Evolutionary conservation across 1,140 invertebrate species (phyloP).

Genomic region (Euwallacea fornicatus): DNA sequence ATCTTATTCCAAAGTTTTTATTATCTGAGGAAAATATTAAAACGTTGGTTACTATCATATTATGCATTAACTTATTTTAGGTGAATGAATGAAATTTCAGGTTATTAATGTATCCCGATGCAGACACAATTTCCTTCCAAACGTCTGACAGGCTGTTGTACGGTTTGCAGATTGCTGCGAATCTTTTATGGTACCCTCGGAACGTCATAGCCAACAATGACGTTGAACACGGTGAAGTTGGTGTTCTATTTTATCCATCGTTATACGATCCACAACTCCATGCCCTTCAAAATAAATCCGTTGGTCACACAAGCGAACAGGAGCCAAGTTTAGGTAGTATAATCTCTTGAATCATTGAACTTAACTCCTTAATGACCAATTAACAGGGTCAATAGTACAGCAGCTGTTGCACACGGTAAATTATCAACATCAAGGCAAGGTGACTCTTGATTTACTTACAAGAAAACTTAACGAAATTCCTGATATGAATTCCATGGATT

Average conservation of each 20-base stretch:
- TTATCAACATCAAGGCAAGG: constrained; percentile 60
- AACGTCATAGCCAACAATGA: constrained; percentile 60
- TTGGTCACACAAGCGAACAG: constrained; percentile 43
- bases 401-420: constrained; percentile 59
- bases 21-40: constrained; percentile 51
- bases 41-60: constrained; percentile 8
- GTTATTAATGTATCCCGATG: constrained; percentile 22
- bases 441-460: constrained; percentile 51
- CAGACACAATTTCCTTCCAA: constrained; percentile 41
- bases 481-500: constrained; percentile 53
- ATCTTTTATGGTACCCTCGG: constrained; percentile 68
- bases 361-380: neutral
- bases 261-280: constrained; percentile 49
- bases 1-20: constrained; percentile 69
- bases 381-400: constrained; percentile 56
- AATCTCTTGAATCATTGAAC: neutral
- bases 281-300: constrained; percentile 37
- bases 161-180: constrained; percentile 64
- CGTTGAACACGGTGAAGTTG: constrained; percentile 57
- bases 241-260: constrained; percentile 54
- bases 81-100: constrained; percentile 4
- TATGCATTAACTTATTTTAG: neutral
- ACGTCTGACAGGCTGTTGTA: constrained; percentile 48
- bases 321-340: constrained; percentile 47
- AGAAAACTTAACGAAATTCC: constrained; percentile 54